phyloP scores from a whole-genome alignment of 2,888 invertebrate species.

The Loripinus fragilis region DNA sequence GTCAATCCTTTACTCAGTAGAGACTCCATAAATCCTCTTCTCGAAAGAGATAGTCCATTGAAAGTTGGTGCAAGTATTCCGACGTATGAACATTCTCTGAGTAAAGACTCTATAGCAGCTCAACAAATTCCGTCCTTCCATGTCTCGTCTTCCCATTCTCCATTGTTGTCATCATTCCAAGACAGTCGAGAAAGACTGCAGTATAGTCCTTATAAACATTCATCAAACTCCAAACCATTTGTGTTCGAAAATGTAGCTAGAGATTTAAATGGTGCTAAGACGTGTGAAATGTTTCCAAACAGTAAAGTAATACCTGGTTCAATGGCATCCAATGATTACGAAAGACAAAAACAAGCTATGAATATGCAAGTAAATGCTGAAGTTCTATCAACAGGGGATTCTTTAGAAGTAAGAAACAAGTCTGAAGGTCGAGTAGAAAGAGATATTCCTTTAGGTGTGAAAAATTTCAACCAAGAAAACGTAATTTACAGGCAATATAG shows the following conservation, averaged over 20 bases:
- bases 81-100: neutral
- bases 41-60: neutral
- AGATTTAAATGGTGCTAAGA: slow-evolving; percentile 9
- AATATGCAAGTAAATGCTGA: too few species aligned
- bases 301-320: too few species aligned
- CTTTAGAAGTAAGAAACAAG: neutral
- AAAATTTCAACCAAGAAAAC: neutral
- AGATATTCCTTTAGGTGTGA: neutral
- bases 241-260: neutral
- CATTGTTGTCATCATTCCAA: neutral
- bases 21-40: neutral
- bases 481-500: neutral
- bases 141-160: neutral
- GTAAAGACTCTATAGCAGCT: neutral
- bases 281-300: neutral
- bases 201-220: neutral
- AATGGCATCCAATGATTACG: too few species aligned
- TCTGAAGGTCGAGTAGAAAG: neutral
- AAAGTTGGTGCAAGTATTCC: neutral
- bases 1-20: neutral
- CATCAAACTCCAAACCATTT: neutral
- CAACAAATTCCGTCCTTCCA: slow-evolving; percentile 9
- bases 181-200: neutral
- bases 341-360: too few species aligned
- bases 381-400: neutral